Evolutionary conservation across 2,797 vertebrate species (phyloP), one percentile per base, ranked within the genome.

Genomic region (Sebastes glaucus): DNA sequence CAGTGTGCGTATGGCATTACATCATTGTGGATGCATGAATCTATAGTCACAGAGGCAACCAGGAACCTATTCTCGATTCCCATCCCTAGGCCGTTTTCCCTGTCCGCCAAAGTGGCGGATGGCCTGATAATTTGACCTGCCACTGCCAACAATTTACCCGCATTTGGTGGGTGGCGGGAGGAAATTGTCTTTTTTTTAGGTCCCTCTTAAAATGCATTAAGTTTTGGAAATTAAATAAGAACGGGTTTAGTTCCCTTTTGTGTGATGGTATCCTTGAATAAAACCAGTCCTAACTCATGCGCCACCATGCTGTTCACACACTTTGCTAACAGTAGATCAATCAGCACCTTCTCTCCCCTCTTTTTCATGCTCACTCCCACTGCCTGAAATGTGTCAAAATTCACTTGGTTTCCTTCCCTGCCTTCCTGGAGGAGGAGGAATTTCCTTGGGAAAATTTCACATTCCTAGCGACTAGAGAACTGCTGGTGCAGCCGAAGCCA

Each of bases 361-460:
- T 42, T 78, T 78, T 30, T 79, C 70, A 63, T 80, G 76, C 78
- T 84, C 76, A 85, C 88, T 89, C 90, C 88, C 87, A 86, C 88
- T 88, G 84, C 78, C 81, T 86, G 42, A 93, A 84, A 93, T 91
- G 90, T 93, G 91, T 92, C 88, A 90, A 87, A 93, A 87, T 85
- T 83, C 66, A 81, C 71, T 86, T 56, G 77, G 90, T 91, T 93
- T 94, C 92, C 93, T 94, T 93, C 89, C 84, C 28, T 81, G 77
- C 77, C 86, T 93, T 94, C 92, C 94, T 93, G 83, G 76, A 90
- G 89, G 59, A 89, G 85, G 81, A 89, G 85, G 93, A 92, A 93
- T 96, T 94, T 96, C 93, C 93, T 93, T 91, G 82, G 82, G 90
- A 94, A 94, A 84, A 67, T 89, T 92, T 88, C 62, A 80, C 91